Base-by-base conservation (phyloP, 2,113 vertebrate genomes). In the Sander vitreus region DNA sequence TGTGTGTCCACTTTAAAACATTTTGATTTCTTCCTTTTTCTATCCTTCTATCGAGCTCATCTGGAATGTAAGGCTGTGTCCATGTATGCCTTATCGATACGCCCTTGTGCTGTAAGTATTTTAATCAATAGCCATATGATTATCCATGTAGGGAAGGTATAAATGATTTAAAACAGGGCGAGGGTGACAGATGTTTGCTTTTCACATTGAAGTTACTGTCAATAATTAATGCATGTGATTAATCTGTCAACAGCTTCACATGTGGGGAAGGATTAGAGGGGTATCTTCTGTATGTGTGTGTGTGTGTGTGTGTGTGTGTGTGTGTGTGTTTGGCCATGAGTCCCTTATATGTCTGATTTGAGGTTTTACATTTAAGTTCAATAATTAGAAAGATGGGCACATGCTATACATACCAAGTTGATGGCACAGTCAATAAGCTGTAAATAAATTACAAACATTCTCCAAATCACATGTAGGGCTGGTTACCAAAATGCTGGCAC, bases 141-240 rank as follows among this genome's bases (percentile, higher is more conserved):
- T 98, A 97, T 96, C 95, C 92, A 93, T 95, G 92, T 96, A 95
- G 94, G 93, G 96, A 96, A 95, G 95, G 96, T 97, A 96, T 97
- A 97, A 97, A 98, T 98, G 97, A 99, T 99, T 99, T 97, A 97
- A 97, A 97, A 96, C 96, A 94, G 95, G 96, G 95, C 91, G 89
- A 94, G 81, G 91, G 87, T 93, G 93, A 93, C 91, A 95, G 96
- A 96, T 97, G 97, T 98, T 97, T 97, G 96, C 97, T 95, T 97
- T 94, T 96, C 95, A 97, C 97, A 98, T 98, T 97, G 97, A 98
- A 97, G 97, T 97, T 96, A 96, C 95, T 97, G 97, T 98, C 98
- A 97, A 98, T 99, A 99, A 99, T 98, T 97, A 97, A 99, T 98
- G 97, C 96, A 97, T 95, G 94, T 96, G 97, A 98, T 98, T 97